Base-by-base conservation (phyloP, 2,888 invertebrate genomes). In the Acheta domesticus region DNA sequence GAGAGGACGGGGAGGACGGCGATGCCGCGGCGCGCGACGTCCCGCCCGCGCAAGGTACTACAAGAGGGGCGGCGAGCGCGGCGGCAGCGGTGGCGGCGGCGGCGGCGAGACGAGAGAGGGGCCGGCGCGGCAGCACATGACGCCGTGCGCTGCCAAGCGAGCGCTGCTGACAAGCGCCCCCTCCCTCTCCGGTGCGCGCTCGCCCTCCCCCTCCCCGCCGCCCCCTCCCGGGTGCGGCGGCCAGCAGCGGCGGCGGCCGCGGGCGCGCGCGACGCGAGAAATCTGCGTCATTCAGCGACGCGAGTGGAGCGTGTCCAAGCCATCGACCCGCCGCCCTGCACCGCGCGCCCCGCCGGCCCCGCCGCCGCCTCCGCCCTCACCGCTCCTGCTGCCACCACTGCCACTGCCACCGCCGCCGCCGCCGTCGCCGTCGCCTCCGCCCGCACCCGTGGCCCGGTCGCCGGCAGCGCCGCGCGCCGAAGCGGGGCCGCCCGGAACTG, bases 1-100 rank as follows among this genome's bases (percentile, higher is more conserved):
- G 62, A 5, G 62, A 62, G 62, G 16, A 62, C 62, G 62, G 62
- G 62, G 62, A 62, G 14, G 62, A 62, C 62, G 36, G 36, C 62
- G 62, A 62, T 19, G 62, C 62, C 16, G 19, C 62, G 62, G 16
- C 62, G 62, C 62, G 62, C 62, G 14, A 14, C 62, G 62, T 62
- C 62, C 62, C 62, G 62, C 62, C 62, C n/a, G 62, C 62, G 19
- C 62, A 62, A 62, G 62, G 62, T 62, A 62, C 62, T 62, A 62
- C 62, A 62, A 62, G 62, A 36, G 36, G 36, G 36, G 36, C 36
- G 36, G 23, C 23, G 23, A 23, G 23, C 23, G 23, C 50, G 50
- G 19, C 50, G n/a, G n/a, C n/a, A n/a, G n/a, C n/a, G n/a, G n/a
- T n/a, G n/a, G n/a, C n/a, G n/a, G n/a, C n/a, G 50, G 50, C 50